These are phyloP conservation scores for Dilophus febrilis DNA, from an alignment of 2,888 invertebrate species.

Conservation along the genomic window DNA sequence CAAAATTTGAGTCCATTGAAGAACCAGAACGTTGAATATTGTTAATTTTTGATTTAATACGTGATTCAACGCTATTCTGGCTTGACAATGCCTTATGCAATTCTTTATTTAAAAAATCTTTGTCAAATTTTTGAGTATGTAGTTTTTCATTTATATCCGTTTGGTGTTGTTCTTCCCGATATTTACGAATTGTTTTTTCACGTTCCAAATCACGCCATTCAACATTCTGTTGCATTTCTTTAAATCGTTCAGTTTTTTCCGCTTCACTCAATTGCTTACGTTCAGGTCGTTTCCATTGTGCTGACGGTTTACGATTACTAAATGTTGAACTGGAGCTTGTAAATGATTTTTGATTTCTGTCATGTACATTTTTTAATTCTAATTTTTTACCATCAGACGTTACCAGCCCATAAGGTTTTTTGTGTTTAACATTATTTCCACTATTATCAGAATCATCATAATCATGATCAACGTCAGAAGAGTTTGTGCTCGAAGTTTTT, in stretches of 20 bases:
- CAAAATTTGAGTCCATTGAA: slow-evolving; percentile 76
- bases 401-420: slow-evolving; percentile 23
- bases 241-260: slow-evolving; percentile 51
- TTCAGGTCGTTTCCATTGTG: neutral
- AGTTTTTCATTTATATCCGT: slow-evolving; percentile 29
- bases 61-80: slow-evolving; percentile 57
- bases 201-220: slow-evolving; percentile 48
- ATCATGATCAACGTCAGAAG: no score
- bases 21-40: slow-evolving; percentile 68
- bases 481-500: neutral
- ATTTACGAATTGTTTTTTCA: slow-evolving; percentile 41
- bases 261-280: slow-evolving; percentile 15
- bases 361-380: slow-evolving; percentile 6
- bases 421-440: neutral
- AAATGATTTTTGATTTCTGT: slow-evolving; percentile 7
- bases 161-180: slow-evolving; percentile 34
- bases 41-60: slow-evolving; percentile 76
- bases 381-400: slow-evolving; percentile 25
- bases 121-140: slow-evolving; percentile 31
- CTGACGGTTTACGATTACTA: slow-evolving; percentile 6
- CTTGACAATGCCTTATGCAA: slow-evolving; percentile 33
- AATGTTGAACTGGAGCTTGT: slow-evolving; percentile 6
- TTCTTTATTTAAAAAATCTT: slow-evolving; percentile 32
- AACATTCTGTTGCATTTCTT: slow-evolving; percentile 75
- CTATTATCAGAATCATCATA: neutral